These are phyloP conservation scores for Marcusenius ussheri DNA, from an alignment of 2,113 vertebrate species.

Conservation along the genomic window DNA sequence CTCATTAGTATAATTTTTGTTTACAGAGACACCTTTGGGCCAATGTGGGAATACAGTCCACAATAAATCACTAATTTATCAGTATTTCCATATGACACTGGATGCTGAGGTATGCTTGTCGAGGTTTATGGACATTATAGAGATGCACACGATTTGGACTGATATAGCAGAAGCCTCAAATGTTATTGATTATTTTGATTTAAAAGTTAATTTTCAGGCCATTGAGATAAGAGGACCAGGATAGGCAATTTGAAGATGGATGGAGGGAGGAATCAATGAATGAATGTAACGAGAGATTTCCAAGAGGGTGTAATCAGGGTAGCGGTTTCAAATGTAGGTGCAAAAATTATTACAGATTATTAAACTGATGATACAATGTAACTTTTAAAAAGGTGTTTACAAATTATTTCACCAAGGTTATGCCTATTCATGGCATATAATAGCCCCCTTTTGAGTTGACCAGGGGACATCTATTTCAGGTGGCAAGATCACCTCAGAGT, in stretches of 20 bases:
- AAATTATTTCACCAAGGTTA: not conserved
- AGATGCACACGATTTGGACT: not conserved
- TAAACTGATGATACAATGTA: not conserved
- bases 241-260: not conserved
- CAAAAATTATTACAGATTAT: not conserved
- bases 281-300: not conserved
- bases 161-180: not conserved
- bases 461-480: too few species aligned
- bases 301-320: not conserved
- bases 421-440: too few species aligned
- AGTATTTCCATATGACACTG: not conserved
- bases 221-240: not conserved
- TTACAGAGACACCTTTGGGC: not conserved
- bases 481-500: too few species aligned
- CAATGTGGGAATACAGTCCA: not conserved
- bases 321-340: not conserved
- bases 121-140: not conserved
- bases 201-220: not conserved
- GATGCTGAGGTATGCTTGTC: not conserved
- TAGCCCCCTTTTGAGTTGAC: too few species aligned
- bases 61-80: not conserved
- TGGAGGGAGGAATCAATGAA: not conserved
- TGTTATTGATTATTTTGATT: not conserved
- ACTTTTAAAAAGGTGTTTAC: not conserved
- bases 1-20: not conserved